phyloP scores from a whole-genome alignment of 2,113 vertebrate genomes.

The Danio rerio region DNA sequence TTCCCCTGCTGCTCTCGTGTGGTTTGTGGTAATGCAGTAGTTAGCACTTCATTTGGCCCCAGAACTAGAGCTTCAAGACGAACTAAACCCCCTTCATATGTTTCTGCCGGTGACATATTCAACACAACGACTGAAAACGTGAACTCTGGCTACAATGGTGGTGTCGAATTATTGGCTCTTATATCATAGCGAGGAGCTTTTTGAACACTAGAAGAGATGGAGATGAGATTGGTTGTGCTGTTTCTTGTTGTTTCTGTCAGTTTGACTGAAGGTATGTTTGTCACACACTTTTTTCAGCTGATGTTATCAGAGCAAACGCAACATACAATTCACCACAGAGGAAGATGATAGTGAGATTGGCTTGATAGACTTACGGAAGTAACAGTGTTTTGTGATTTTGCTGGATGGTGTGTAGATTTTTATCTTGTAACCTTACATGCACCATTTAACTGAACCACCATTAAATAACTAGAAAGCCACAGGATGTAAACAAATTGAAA shows the following conservation, averaged over 20 bases:
- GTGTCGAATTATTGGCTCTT: background rate
- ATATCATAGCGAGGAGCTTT: background rate
- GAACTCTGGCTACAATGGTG: background rate
- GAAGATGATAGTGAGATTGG: constrained; percentile 1
- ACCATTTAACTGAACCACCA: constrained; percentile 26
- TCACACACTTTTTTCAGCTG: background rate
- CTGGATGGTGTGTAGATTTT: constrained; percentile 26
- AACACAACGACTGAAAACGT: background rate
- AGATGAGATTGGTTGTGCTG: constrained; percentile 32
- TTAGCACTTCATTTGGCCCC: background rate
- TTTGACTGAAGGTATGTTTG: constrained; percentile 48
- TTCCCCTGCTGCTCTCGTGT: constrained; percentile 52
- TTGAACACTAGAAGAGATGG: constrained; percentile 28
- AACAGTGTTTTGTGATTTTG: background rate
- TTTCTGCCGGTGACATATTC: background rate
- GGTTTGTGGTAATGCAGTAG: constrained; percentile 60
- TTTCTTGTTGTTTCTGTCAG: constrained; percentile 25
- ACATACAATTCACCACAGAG: constrained; percentile 15
- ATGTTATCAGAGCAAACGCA: background rate
- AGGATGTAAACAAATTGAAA: background rate
- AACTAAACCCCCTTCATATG: background rate
- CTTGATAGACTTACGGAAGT: constrained; percentile 1
- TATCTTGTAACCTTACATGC: background rate
- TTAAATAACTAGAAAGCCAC: constrained; percentile 33
- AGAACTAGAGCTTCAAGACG: background rate